These are phyloP conservation scores for Actenoides lindsayi DNA, from an alignment of 2,113 vertebrate species.

Conservation along the genomic window DNA sequence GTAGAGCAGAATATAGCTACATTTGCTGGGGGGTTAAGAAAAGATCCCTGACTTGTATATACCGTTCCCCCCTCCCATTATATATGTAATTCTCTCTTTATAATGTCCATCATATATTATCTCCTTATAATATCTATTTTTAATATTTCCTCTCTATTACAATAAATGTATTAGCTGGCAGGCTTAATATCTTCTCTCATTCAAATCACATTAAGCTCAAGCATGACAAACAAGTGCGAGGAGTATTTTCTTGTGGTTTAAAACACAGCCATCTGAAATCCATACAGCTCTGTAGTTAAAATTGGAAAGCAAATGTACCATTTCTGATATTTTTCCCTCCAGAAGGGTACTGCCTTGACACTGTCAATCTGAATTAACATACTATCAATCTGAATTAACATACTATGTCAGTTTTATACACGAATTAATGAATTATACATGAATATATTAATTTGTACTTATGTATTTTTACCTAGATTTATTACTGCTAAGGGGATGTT, in stretches of 20 bases:
- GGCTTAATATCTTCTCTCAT: not conserved
- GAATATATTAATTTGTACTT: not conserved
- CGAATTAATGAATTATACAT: not conserved
- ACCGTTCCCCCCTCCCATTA: not conserved
- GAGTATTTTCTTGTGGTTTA: not conserved
- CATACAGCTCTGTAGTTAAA: not conserved
- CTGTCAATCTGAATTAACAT: not conserved
- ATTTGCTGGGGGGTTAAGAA: not conserved
- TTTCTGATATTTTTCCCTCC: not conserved
- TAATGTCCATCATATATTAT: not conserved
- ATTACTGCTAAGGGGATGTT: not conserved
- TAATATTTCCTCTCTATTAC: not conserved
- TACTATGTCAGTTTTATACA: not conserved
- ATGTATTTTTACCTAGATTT: not conserved
- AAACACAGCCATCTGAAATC: not conserved
- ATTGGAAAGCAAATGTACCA: not conserved
- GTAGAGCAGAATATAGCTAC: not conserved
- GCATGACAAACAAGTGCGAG: not conserved
- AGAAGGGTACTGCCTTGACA: not conserved
- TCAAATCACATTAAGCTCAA: slow-evolving; percentile 3
- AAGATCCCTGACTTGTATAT: not conserved
- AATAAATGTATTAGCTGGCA: not conserved
- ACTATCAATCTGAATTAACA: not conserved
- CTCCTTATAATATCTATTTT: not conserved
- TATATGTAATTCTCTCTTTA: not conserved